Conservation (phyloP, 1,140 invertebrate species). For the Sweltsa coloradensis region DNA sequence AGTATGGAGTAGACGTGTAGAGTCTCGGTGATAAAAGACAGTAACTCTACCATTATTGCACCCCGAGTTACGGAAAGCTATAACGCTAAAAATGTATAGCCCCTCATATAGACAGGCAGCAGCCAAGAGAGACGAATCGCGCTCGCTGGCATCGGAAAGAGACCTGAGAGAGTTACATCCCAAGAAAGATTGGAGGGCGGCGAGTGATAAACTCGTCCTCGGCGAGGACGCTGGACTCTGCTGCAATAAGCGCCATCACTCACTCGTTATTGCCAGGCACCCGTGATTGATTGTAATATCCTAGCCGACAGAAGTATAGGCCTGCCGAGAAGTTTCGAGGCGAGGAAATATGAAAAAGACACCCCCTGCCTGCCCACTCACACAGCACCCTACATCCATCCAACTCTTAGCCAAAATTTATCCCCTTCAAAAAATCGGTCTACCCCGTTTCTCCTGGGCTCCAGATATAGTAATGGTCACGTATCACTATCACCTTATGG, state of each 20-base stretch:
- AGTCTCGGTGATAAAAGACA: no score
- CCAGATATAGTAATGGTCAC: conserved; percentile 10
- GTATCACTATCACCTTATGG: conserved; percentile 14
- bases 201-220: no score
- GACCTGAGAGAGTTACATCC: no score
- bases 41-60: no score
- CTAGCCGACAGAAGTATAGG: conserved; percentile 13
- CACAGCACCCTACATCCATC: background rate
- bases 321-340: conserved; percentile 2
- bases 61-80: no score
- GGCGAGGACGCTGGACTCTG: no score
- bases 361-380: background rate
- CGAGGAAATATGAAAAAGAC: background rate
- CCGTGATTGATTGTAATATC: conserved; percentile 15
- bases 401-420: conserved; percentile 10
- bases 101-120: no score
- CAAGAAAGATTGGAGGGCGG: no score
- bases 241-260: conserved; percentile 11
- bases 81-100: no score
- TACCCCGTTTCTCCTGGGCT: background rate
- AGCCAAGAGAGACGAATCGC: no score
- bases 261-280: conserved; percentile 10
- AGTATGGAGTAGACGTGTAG: no score
- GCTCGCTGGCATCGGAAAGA: no score
- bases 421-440: conserved; percentile 13